Conservation (phyloP, 2,888 invertebrate species). For the Acanthacorydalis orientalis region DNA sequence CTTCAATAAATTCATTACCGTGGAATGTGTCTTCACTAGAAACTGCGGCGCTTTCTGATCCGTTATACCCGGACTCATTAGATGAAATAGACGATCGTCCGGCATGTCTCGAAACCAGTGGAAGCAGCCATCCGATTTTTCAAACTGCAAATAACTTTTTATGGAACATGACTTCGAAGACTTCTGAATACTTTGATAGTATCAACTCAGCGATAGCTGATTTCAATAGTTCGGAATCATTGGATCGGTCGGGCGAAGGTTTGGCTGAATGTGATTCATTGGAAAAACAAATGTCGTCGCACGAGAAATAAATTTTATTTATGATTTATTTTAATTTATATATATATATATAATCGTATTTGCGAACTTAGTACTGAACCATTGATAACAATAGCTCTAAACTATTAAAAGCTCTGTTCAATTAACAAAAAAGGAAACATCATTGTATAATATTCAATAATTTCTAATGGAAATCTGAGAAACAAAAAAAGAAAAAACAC, state of each 20-base stretch:
- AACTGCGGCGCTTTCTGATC: conserved; percentile 12
- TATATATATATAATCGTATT: neutral
- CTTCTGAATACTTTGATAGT: conserved; percentile 44
- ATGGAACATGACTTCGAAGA: conserved; percentile 27
- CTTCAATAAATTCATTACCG: conserved; percentile 14
- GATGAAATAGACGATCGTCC: conserved; percentile 24
- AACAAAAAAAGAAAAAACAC: too few relatives aligned
- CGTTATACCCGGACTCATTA: conserved; percentile 32
- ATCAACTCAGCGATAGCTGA: conserved; percentile 32
- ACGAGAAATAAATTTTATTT: too few relatives aligned
- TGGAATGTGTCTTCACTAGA: conserved; percentile 28
- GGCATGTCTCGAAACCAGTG: conserved; percentile 18
- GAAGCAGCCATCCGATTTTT: conserved; percentile 18
- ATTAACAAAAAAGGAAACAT: too few relatives aligned
- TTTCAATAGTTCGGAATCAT: conserved; percentile 28
- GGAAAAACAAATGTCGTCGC: conserved; percentile 21
- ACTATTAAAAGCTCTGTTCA: too few relatives aligned
- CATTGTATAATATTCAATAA: too few relatives aligned
- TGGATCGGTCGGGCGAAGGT: conserved; percentile 30
- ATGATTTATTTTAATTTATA: neutral
- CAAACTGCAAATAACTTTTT: conserved; percentile 34
- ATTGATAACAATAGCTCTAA: too few relatives aligned
- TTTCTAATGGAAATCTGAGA: too few relatives aligned
- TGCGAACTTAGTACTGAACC: too few relatives aligned
- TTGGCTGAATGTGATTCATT: conserved; percentile 40